Percentiles rank a stretch among this genome's conserved stretches.
Conservation (phyloP, 2,797 vertebrate species). For the Allobates femoralis region DNA sequence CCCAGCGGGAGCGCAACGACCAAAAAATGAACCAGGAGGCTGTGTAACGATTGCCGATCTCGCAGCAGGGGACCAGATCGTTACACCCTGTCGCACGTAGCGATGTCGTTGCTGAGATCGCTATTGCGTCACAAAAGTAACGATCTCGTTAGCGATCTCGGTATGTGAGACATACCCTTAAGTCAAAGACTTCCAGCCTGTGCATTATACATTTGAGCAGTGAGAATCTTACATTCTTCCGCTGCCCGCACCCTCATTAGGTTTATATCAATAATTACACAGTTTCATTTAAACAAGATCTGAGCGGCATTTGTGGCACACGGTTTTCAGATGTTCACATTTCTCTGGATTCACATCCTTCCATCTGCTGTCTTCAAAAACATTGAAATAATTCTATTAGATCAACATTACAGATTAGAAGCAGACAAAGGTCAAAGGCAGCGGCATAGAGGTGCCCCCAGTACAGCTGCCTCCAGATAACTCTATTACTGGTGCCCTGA, state of each 20-base stretch:
- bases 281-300: constrained; percentile 36
- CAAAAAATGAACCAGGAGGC: no score
- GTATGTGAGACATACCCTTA: no score
- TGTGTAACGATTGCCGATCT: no score
- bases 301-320: neutral
- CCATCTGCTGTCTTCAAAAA: constrained; percentile 55
- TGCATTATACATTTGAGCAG: constrained; percentile 10
- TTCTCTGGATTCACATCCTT: constrained; percentile 42
- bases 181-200: neutral
- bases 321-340: constrained; percentile 33
- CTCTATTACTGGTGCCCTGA: constrained; percentile 58
- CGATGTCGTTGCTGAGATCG: no score
- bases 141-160: no score
- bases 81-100: no score
- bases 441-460: constrained; percentile 34
- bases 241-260: neutral
- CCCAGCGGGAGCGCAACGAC: no score
- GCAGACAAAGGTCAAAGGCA: constrained; percentile 53
- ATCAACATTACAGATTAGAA: constrained; percentile 61
- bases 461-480: constrained; percentile 59
- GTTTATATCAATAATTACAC: constrained; percentile 18
- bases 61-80: no score
- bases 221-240: neutral
- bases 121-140: no score
- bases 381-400: constrained; percentile 61